Conservation (phyloP, 2,113 vertebrate genomes). For the Oryzias javanicus region DNA sequence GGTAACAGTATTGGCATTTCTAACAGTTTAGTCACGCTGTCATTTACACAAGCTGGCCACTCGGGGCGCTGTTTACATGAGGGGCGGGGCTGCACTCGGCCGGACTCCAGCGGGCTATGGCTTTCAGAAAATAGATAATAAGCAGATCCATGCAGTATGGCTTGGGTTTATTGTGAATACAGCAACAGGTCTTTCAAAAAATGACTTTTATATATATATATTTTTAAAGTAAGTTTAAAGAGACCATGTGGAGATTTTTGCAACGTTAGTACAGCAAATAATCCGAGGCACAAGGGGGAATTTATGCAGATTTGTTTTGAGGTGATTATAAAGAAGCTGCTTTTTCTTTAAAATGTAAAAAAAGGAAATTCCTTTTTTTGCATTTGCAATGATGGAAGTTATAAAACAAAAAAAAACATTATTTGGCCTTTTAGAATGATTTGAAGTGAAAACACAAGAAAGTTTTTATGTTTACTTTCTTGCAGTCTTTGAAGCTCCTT, state of each 20-base stretch:
- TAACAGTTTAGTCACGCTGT: constrained; percentile 42
- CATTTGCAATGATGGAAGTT: too few species aligned
- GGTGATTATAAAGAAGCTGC: too few species aligned
- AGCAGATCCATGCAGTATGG: constrained; percentile 56
- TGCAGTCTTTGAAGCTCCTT: too few species aligned
- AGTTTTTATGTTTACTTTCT: too few species aligned
- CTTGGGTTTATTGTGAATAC: constrained; percentile 41
- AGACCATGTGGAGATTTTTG: neutral
- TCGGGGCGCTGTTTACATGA: constrained; percentile 18
- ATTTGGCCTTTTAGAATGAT: too few species aligned
- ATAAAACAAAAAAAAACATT: too few species aligned
- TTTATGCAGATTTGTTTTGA: too few species aligned
- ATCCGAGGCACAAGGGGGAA: too few species aligned
- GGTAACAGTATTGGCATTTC: constrained; percentile 57
- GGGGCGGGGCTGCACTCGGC: constrained; percentile 44
- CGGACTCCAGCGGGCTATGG: constrained; percentile 48
- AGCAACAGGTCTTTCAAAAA: constrained; percentile 18
- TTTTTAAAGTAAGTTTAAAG: constrained; percentile 11
- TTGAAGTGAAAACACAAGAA: too few species aligned
- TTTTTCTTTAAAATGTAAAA: too few species aligned
- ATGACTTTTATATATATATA: constrained; percentile 1
- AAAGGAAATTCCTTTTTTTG: too few species aligned
- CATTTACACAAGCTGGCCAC: constrained; percentile 37
- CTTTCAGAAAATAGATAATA: constrained; percentile 37
- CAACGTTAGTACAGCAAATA: neutral